Base-by-base conservation (phyloP, 2,888 invertebrate species). In the Anaspis maculata region DNA sequence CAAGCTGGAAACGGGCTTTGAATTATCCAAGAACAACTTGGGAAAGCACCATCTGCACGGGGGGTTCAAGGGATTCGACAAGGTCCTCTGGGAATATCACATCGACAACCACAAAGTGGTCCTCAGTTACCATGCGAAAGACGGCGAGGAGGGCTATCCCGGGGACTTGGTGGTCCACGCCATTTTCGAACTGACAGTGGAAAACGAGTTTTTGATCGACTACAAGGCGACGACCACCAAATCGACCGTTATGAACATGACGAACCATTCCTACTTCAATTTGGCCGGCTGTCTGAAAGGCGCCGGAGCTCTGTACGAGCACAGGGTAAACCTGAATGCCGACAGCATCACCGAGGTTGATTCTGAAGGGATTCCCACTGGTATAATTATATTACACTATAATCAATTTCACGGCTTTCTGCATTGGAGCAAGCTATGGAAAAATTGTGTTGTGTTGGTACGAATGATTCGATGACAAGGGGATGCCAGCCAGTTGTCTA, bases 181-280 rank as follows among this genome's bases (percentile, higher is more conserved):
- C 1, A 70, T 71, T 0, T 92, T 83, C 56, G 74, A 76, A 45
- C 70, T 92, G 12, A 79, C 75, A 3, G 74, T 76, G 13, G 76
- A 83, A 42, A 86, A 90, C 56, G 76, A 78, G 39, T 68, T 96
- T 24, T 67, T 74, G 37, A 75, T 94, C 3, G 73, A 79, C 39
- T 88, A 85, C 72, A 75, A 70, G 42, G 88, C 87, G 11, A 77
- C 75, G 2, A 75, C 83, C 2, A 80, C 77, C 6, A 83, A 84
- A 56, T 74, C 85, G 0, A 94, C 92, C 0, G 77, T 84, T 9
- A 70, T 95, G 39, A 94, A 89, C 62, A 66, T 96, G 34, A 90
- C 90, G 27, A 87, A 85, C 61, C 84, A 92, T 56, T 77, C 85
- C 1, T 95, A 86, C 62, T 94, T 95, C 65, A 96, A 96, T 67